Evolutionary conservation across 1,140 invertebrate genomes (phyloP).

Genomic region (Drusus annulatus): DNA sequence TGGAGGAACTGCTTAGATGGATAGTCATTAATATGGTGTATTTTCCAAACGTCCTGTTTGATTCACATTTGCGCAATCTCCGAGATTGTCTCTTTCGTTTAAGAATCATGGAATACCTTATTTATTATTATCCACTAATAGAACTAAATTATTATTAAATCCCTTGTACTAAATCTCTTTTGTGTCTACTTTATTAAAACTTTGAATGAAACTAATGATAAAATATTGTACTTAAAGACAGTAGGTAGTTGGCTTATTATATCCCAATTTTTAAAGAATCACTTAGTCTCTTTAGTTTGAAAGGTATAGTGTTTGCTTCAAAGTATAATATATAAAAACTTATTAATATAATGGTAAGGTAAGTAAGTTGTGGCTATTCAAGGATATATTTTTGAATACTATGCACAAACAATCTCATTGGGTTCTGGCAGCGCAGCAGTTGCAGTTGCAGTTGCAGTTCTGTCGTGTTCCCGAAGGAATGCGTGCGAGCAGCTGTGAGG

Average conservation of each 20-base stretch:
- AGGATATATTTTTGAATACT: slow-evolving; percentile 59
- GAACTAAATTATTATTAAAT: slow-evolving; percentile 52
- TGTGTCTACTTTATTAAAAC: slow-evolving; percentile 55
- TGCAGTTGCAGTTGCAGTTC: too few relatives aligned
- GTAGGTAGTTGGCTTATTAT: slow-evolving; percentile 55
- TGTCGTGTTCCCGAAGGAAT: too few relatives aligned
- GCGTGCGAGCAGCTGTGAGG: too few relatives aligned
- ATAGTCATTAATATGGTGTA: too few relatives aligned
- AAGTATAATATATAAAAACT: slow-evolving; percentile 49
- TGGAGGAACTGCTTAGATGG: too few relatives aligned
- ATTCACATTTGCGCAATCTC: neutral
- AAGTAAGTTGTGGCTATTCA: slow-evolving; percentile 57
- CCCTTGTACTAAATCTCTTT: slow-evolving; percentile 55
- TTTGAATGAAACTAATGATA: slow-evolving; percentile 53
- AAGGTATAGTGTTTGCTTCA: slow-evolving; percentile 56
- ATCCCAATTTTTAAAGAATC: slow-evolving; percentile 55
- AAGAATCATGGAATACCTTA: slow-evolving; percentile 31
- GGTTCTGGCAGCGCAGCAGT: neutral
- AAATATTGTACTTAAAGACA: slow-evolving; percentile 58
- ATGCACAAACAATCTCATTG: slow-evolving; percentile 47
- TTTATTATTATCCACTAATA: slow-evolving; percentile 44
- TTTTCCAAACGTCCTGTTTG: neutral
- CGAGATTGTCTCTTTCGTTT: slow-evolving; percentile 2
- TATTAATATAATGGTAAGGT: slow-evolving; percentile 57
- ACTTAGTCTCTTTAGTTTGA: slow-evolving; percentile 56